Base-by-base conservation (phyloP, 1,140 invertebrate species). In the Drosophila miranda region DNA sequence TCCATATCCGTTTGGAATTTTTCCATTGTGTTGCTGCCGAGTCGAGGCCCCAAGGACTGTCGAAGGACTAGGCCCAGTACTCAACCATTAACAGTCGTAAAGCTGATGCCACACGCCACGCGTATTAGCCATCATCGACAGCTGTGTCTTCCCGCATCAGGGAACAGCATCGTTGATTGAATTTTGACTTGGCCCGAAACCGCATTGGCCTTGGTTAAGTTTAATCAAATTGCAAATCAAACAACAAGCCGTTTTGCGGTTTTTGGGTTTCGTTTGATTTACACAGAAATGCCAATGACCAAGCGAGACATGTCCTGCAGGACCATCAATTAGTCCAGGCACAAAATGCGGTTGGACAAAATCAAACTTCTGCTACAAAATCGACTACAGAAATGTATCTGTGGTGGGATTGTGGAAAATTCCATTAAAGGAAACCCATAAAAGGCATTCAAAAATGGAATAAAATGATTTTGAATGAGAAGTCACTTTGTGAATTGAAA, bases 1-100 rank as follows among this genome's bases (percentile, higher is more conserved):
- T 78, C 75, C 79, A 75, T 62, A 78, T 82, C 78, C 75, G 75
- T 75, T 82, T 70, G 59, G 66, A 83, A 82, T 62, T 83, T 78
- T 83, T 78, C 79, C 78, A 83, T 82, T 82, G 16, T 16, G 16
- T 16, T 16, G 16, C 16, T 16, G 16, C 16, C 16, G 16, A 0
- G 16, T 16, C 16, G 16, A 16, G 0, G 16, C 16, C 16, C 16
- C 16, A 16, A 19, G n/a, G n/a, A n/a, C n/a, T n/a, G n/a, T 41
- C 53, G 62, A 30, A 30, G 28, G 28, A 67, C 62, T 28, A 45
- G 38, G 21, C 6, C 44, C 44, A 44, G 43, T 14, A 64, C 62
- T 38, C 34, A 19, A 55, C 61, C 68, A 77, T 78, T 78, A 74
- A 60, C 46, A 50, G 64, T 74, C 76, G 64, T 78, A 74, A 78